Percentiles rank a stretch among this genome's conserved stretches.
Evolutionary conservation across 2,888 invertebrate genomes (phyloP).

Genomic region (Taphrorychus bicolor): DNA sequence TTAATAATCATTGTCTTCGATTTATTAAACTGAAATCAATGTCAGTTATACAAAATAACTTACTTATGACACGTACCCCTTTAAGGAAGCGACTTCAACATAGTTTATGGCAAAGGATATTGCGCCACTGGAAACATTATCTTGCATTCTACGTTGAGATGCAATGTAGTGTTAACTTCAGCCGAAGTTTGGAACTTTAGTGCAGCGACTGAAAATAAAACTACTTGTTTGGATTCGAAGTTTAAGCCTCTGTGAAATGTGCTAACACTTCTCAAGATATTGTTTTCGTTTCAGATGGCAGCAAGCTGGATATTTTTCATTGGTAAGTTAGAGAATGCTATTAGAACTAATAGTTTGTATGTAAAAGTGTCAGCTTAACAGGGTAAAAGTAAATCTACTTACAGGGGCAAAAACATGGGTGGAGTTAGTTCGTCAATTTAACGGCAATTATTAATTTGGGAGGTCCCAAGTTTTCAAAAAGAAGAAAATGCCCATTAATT

Average conservation of each 20-base stretch:
- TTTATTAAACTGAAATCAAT: too few relatives aligned
- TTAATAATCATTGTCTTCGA: too few relatives aligned
- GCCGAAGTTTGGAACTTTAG: background rate
- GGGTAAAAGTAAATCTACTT: too few relatives aligned
- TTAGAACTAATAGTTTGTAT: too few relatives aligned
- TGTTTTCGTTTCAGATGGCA: constrained; percentile 13
- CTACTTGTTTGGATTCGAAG: background rate
- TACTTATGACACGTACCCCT: background rate
- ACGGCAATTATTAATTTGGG: too few relatives aligned
- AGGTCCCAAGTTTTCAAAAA: too few relatives aligned
- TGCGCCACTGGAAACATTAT: background rate
- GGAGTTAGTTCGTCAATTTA: too few relatives aligned
- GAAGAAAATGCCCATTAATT: too few relatives aligned
- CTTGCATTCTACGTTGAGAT: background rate
- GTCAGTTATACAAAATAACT: background rate
- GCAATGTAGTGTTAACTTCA: background rate
- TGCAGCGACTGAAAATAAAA: background rate
- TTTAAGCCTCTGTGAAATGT: background rate
- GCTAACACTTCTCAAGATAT: background rate
- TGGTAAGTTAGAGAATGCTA: too few relatives aligned
- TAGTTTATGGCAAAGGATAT: background rate
- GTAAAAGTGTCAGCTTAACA: too few relatives aligned
- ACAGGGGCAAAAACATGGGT: too few relatives aligned
- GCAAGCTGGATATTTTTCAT: constrained; percentile 4
- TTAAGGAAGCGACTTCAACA: background rate